phyloP scores from a whole-genome alignment of 2,113 vertebrate species.

The Prolemur simus region DNA sequence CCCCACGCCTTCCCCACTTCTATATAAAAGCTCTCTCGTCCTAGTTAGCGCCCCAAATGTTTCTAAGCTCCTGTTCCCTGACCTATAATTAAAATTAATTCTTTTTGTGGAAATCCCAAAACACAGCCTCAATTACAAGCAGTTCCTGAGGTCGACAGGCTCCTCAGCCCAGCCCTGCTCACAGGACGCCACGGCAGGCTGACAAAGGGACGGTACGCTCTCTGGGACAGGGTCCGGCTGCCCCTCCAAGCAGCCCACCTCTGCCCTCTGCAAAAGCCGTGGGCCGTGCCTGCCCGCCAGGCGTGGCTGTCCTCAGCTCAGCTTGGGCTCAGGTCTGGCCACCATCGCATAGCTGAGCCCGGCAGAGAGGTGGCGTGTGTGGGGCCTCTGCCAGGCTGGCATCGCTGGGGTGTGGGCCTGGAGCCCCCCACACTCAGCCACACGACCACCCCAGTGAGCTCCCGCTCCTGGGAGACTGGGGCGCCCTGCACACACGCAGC shows the following conservation, averaged over 20 bases:
- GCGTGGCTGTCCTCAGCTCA: not conserved
- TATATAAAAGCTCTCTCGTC: slow-evolving; percentile 51
- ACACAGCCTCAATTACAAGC: slow-evolving; percentile 72
- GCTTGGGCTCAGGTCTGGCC: not conserved
- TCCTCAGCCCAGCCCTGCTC: slow-evolving; percentile 21
- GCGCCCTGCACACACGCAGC: not conserved
- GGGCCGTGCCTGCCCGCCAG: accelerated
- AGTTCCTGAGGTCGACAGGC: not conserved
- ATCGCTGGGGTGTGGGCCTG: accelerated
- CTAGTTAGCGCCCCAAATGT: slow-evolving; percentile 76
- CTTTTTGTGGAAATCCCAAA: slow-evolving; percentile 78
- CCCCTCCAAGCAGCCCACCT: not conserved
- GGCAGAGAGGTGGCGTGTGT: accelerated
- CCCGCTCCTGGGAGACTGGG: not conserved
- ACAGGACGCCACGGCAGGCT: accelerated
- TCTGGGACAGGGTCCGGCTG: not conserved
- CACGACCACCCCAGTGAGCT: not conserved
- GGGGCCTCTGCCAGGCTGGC: not conserved
- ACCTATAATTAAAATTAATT: slow-evolving; percentile 82
- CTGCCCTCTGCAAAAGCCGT: not conserved
- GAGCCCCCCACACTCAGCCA: not conserved
- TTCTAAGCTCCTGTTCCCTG: slow-evolving; percentile 53
- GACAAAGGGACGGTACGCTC: accelerated
- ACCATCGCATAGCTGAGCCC: accelerated
- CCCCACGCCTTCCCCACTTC: slow-evolving; percentile 1